Evolutionary conservation across 2,888 invertebrate genomes (phyloP).

Genomic region (Brenthis daphne): DNA sequence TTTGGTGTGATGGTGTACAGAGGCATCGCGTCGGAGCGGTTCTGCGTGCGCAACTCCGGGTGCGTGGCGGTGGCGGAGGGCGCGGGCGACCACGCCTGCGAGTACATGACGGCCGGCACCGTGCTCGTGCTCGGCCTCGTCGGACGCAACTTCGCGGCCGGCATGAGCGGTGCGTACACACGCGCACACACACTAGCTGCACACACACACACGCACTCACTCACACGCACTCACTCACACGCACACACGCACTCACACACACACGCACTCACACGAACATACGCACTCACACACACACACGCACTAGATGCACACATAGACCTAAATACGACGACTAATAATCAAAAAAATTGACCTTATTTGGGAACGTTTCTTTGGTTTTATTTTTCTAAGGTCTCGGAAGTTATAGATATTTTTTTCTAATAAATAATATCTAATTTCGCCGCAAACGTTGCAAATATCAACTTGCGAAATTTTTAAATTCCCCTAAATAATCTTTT

Average conservation of each 20-base stretch:
- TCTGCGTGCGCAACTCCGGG: slow-evolving; percentile 99
- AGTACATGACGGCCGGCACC: slow-evolving; percentile 99
- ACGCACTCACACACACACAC: background rate
- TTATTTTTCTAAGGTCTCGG: too few relatives aligned
- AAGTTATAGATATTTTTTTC: too few relatives aligned
- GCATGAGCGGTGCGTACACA: slow-evolving; percentile 91
- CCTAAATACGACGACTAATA: too few relatives aligned
- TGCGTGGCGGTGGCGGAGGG: slow-evolving; percentile 98
- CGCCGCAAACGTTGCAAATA: too few relatives aligned
- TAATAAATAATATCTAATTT: too few relatives aligned
- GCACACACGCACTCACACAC: background rate
- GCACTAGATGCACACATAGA: too few relatives aligned
- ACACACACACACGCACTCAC: background rate
- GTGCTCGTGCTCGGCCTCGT: slow-evolving; percentile 96
- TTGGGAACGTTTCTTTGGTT: too few relatives aligned
- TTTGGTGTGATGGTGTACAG: slow-evolving; percentile 57
- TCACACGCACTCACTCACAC: background rate
- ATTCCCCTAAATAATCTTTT: too few relatives aligned
- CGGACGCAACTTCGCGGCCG: slow-evolving; percentile 99
- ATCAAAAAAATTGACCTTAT: too few relatives aligned
- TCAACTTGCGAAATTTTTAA: too few relatives aligned
- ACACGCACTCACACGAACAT: background rate
- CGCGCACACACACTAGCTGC: background rate
- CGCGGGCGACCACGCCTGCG: slow-evolving; percentile 99
- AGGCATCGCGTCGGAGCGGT: slow-evolving; percentile 98